phyloP scores from a whole-genome alignment of 2,888 invertebrate genomes.

The Drosophila macrospina region DNA sequence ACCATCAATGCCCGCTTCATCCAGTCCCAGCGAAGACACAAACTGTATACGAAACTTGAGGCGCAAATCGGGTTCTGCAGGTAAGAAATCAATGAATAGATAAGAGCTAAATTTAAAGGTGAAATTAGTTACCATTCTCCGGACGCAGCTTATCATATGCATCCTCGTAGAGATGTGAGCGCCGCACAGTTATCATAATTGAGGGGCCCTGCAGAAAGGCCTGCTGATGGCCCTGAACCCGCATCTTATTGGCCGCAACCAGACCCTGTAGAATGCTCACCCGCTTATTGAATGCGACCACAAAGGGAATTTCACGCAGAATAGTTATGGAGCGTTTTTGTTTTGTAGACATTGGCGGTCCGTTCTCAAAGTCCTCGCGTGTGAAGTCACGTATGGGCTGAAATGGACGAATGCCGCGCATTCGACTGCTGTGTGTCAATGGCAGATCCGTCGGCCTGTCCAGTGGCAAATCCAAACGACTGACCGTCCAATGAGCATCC shows the following conservation, averaged over 20 bases:
- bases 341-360: constrained; percentile 93
- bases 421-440: constrained; percentile 86
- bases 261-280: constrained; percentile 93
- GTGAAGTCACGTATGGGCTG: constrained; percentile 87
- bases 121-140: constrained; percentile 89
- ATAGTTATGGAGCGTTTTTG: constrained; percentile 95
- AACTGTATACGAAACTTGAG: constrained; percentile 94
- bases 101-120: not conserved
- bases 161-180: constrained; percentile 99
- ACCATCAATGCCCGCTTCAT: constrained; percentile 98
- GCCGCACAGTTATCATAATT: constrained; percentile 91
- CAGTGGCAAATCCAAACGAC: constrained; percentile 85
- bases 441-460: constrained; percentile 87
- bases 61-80: constrained; percentile 93
- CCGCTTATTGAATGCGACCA: constrained; percentile 95
- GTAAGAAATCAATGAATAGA: constrained; percentile 1
- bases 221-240: constrained; percentile 90
- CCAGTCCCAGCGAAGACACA: constrained; percentile 95
- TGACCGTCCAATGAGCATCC: constrained; percentile 89
- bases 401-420: constrained; percentile 86
- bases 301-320: constrained; percentile 96
- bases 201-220: constrained; percentile 91
- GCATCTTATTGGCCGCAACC: constrained; percentile 85
- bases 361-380: constrained; percentile 89
- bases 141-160: constrained; percentile 96